Evolutionary conservation across 2,113 vertebrate genomes (phyloP).

Genomic region (Prionailurus bengalensis): DNA sequence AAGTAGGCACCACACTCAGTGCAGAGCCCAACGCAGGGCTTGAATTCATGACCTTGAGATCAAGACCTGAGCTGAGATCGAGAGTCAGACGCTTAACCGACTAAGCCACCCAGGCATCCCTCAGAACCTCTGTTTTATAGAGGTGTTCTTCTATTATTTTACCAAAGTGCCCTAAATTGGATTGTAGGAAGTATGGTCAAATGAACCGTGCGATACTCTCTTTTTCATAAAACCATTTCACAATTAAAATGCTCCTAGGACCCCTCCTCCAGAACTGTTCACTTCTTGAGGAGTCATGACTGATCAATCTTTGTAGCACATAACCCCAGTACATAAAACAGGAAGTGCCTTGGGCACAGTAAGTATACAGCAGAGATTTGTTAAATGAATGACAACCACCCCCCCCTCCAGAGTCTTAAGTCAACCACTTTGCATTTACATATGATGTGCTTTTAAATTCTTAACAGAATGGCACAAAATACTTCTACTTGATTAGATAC

Average conservation of each 20-base stretch:
- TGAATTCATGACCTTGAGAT: no score
- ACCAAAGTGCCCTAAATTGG: background rate
- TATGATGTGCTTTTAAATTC: background rate
- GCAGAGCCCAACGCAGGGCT: no score
- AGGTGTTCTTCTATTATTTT: background rate
- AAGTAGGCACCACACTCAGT: no score
- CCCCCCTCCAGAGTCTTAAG: background rate
- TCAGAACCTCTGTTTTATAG: background rate
- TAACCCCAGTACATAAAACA: background rate
- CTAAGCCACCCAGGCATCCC: no score
- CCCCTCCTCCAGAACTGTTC: background rate
- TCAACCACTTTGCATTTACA: background rate
- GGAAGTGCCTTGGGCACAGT: background rate
- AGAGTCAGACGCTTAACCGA: no score
- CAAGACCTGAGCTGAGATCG: no score
- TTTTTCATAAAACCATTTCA: slow-evolving; percentile 6
- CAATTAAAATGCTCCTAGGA: background rate
- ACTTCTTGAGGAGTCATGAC: background rate
- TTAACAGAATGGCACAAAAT: background rate
- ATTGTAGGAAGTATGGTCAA: background rate
- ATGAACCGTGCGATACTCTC: background rate
- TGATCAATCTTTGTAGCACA: background rate
- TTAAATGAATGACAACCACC: background rate
- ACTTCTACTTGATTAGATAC: background rate
- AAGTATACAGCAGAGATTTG: background rate